A percentile compares a stretch with the other conserved stretches of the same genome.
phyloP scores from a whole-genome alignment of 1,140 invertebrate species.

The Penaeus chinensis region DNA sequence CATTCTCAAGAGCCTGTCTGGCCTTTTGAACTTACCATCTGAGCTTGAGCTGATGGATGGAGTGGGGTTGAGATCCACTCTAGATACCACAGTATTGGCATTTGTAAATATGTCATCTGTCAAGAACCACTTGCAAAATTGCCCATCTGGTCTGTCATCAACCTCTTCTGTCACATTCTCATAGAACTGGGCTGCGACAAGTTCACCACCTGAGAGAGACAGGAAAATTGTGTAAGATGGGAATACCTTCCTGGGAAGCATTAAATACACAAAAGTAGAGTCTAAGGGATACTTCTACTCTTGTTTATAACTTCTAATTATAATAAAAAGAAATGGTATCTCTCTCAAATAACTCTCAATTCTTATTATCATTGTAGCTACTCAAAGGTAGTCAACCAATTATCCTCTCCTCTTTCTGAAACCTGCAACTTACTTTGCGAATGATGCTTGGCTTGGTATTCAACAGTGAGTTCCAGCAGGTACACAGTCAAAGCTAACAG shows the following conservation, averaged over 20 bases:
- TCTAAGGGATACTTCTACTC: too few species aligned
- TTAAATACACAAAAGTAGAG: neutral
- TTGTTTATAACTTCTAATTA: too few species aligned
- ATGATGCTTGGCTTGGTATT: conserved; percentile 67
- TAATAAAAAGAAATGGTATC: too few species aligned
- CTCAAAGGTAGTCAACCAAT: too few species aligned
- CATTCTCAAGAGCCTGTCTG: too few species aligned
- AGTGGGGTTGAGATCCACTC: conserved; percentile 52
- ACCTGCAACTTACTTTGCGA: conserved; percentile 44
- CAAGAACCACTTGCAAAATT: conserved; percentile 55
- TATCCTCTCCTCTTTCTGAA: neutral
- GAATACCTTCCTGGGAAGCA: neutral
- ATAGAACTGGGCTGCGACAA: conserved; percentile 53
- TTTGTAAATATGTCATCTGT: conserved; percentile 57
- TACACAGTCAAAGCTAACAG: conserved; percentile 87
- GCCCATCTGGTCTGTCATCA: conserved; percentile 55
- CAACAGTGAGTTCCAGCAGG: conserved; percentile 85
- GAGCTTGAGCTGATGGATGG: conserved; percentile 54
- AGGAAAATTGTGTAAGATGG: neutral
- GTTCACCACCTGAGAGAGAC: conserved; percentile 34
- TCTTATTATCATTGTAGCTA: too few species aligned
- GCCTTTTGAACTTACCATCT: conserved; percentile 34
- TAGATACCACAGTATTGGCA: conserved; percentile 31
- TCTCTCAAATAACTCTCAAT: too few species aligned
- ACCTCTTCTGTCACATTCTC: conserved; percentile 40